A percentile compares a stretch with the other conserved stretches of the same genome.
These are phyloP conservation scores for Troglohyphantes excavatus DNA, from an alignment of 2,888 invertebrate genomes.

Conservation along the genomic window DNA sequence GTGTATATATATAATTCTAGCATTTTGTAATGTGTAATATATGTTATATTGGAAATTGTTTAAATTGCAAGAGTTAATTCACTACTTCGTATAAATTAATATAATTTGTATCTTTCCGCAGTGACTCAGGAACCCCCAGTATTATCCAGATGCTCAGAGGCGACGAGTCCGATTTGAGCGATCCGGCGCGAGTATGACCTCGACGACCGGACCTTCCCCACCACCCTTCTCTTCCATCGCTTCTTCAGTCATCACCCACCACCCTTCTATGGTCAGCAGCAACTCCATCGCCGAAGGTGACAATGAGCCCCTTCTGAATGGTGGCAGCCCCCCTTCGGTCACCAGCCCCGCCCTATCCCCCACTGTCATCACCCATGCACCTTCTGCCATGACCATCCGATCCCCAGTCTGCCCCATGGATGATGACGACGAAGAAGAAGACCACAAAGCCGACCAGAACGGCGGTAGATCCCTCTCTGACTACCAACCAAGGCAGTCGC, in stretches of 20 bases:
- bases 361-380: constrained; percentile 33
- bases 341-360: constrained; percentile 37
- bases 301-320: constrained; percentile 63
- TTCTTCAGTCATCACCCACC: constrained; percentile 62
- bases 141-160: constrained; percentile 77
- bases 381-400: constrained; percentile 46
- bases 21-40: no score
- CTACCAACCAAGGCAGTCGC: constrained; percentile 37
- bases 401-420: constrained; percentile 67
- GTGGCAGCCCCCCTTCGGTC: constrained; percentile 58
- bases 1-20: no score
- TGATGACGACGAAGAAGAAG: constrained; percentile 60
- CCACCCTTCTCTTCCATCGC: constrained; percentile 72
- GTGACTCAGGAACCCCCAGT: constrained; percentile 46
- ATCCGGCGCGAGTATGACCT: constrained; percentile 79
- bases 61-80: no score
- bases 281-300: constrained; percentile 68
- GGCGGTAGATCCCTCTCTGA: constrained; percentile 5
- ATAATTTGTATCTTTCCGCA: constrained; percentile 47
- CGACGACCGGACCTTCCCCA: constrained; percentile 77
- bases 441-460: constrained; percentile 45
- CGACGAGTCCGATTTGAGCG: constrained; percentile 70
- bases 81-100: background rate
- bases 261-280: constrained; percentile 68
- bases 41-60: no score